These are phyloP conservation scores for Eurystomus glaucurus DNA, from an alignment of 2,797 vertebrate species.

Conservation along the genomic window DNA sequence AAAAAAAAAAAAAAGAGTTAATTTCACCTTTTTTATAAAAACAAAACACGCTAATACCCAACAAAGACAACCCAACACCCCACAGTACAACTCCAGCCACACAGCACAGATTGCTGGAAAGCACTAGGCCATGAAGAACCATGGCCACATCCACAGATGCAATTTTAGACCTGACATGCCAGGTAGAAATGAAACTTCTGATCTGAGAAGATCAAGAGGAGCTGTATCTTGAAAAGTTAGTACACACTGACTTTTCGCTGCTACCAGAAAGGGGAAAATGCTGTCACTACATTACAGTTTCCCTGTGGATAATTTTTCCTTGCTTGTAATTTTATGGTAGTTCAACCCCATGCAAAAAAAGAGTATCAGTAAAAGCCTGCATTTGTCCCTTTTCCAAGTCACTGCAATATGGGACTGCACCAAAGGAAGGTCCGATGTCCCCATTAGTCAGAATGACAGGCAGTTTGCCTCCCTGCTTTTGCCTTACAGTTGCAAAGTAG, in stretches of 20 bases:
- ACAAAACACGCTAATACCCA: not conserved
- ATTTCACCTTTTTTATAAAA: not conserved
- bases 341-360: rapidly evolving
- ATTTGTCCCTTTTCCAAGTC: not conserved
- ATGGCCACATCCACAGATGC: not conserved
- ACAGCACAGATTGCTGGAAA: not conserved
- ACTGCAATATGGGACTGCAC: not conserved
- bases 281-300: not conserved
- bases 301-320: not conserved
- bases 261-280: not conserved
- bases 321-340: not conserved
- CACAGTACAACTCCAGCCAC: not conserved
- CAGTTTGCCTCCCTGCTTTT: not conserved
- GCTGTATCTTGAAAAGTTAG: not conserved
- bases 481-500: not conserved
- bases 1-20: not conserved
- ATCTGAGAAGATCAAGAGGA: not conserved
- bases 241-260: not conserved
- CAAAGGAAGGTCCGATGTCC: not conserved
- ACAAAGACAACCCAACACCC: not conserved
- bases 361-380: not conserved
- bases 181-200: not conserved
- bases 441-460: not conserved
- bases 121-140: not conserved
- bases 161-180: not conserved